Evolutionary conservation across 2,113 vertebrate species (phyloP), one percentile per base, ranked within the genome.

Genomic region (Planiliza haematocheilus): DNA sequence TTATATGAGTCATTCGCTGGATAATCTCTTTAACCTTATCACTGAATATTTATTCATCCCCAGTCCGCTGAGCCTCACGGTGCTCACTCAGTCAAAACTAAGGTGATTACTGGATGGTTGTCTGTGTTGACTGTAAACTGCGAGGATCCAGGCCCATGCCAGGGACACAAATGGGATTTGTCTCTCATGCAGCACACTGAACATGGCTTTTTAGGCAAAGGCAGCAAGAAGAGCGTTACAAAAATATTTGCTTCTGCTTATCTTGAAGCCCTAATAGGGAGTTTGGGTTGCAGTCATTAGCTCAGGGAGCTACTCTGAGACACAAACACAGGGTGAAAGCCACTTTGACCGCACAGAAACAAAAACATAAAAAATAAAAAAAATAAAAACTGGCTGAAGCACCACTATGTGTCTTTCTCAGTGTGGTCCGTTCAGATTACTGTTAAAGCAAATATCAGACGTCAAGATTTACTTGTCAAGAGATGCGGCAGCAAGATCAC

Each of bases 1-100:
- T 48, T 36, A 18, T 60, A 12, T 61, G 64, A 70, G 55, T 62
- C 18, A 42, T 48, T 36, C 1, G 3, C 46, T 18, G 60, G 57
- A 70, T 77, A 77, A 88, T 75, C 83, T 71, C 70, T 81, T 78
- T 75, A 80, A 82, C 82, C 59, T 79, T 38, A 69, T 77, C 79
- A 61, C 18, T 1, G 41, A 64, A 71, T 69, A 49, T 80, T 71
- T 80, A 81, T 78, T 81, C 66, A 20, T 79, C 73, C 65, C 65
- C 70, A 24, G 42, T 39, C 50, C 8, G 7, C 39, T 42, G 20
- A 20, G 38, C 49, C 18, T 11, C 16, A 53, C 81, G 24, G 11
- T 1, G 78, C 62, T 60, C 79, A 1, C 68, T 87, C 73, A 85
- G 79, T 80, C 74, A 56, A 53, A 50, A n/a, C 80, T 85, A 72